phyloP scores from a whole-genome alignment of 1,140 invertebrate species.

The Leptonema lineaticorne region DNA sequence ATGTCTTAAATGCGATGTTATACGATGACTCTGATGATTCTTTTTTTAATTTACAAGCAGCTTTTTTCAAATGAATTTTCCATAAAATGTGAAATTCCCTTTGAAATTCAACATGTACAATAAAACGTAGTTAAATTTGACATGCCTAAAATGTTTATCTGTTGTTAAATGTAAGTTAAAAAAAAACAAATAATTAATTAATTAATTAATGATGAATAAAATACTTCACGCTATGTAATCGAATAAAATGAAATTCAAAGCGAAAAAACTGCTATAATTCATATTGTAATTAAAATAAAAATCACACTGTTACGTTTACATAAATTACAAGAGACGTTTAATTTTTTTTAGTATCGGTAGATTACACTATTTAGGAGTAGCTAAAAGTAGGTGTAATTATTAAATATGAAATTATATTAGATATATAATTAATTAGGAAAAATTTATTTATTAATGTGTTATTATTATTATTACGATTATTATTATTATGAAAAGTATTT shows the following conservation, averaged over 20 bases:
- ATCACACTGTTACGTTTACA: no score
- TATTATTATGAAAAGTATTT: no score
- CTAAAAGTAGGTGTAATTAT: constrained; percentile 41
- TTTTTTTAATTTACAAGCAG: constrained; percentile 13
- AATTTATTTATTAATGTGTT: constrained; percentile 43
- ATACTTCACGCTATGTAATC: no score
- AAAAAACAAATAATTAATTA: no score
- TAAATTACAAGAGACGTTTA: constrained; percentile 34
- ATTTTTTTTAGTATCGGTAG: constrained; percentile 38
- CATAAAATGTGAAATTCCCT: background rate
- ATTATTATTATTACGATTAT: no score
- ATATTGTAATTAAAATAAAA: no score
- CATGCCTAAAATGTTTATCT: constrained; percentile 19
- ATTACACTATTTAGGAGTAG: constrained; percentile 41
- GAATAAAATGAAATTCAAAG: no score
- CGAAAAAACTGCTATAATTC: background rate
- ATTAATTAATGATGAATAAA: no score
- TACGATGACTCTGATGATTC: background rate
- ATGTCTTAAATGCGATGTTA: background rate
- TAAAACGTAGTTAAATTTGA: constrained; percentile 17
- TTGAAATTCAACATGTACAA: constrained; percentile 15
- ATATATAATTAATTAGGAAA: constrained; percentile 39
- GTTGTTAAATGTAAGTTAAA: constrained; percentile 16
- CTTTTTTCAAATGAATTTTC: background rate
- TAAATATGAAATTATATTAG: constrained; percentile 41